Base-by-base conservation (phyloP, 2,888 invertebrate species). In the Marasmarcha lunaedactyla region DNA sequence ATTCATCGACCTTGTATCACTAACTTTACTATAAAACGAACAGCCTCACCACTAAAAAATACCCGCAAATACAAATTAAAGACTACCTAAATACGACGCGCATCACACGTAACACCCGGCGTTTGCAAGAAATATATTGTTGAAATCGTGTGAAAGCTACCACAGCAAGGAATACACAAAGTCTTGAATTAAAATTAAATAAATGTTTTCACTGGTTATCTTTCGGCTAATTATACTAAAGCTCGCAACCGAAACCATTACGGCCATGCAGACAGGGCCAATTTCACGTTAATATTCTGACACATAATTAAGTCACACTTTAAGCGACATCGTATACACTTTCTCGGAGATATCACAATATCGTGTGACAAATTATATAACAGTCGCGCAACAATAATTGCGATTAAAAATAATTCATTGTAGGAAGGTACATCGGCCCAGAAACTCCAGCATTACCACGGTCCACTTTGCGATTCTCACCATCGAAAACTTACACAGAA, bases 331-430 rank as follows among this genome's bases (percentile, higher is more conserved):
- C 41, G 49, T 47, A 50, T 55, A 55, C 55, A 59, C 71, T 72
- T 77, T 79, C 78, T 57, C 71, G 57, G 54, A 47, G 52, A 53
- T 57, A 55, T 54, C 54, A 50, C 54, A 46, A 56, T 52, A 47
- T 58, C 60, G 65, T 67, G 68, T 63, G 70, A 67, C 58, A 59
- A 55, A 57, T 69, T 69, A 54, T 58, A 55, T 59, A 71, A 72
- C 52, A 49, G 42, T 44, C 47, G 47, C 50, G 51, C 48, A 65
- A 63, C 48, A 63, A 58, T 57, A 59, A 54, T 20, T 20, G 20
- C 34, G 14, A 34, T 34, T 34, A 49, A 54, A 60, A 61, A 61
- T 55, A 56, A 55, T 50, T 58, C 52, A 65, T 65, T 67, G 65
- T 67, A 56, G 49, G 48, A 48, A 52, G 14, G 14, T 33, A 33